These are phyloP conservation scores for Lacerta viridis DNA, from an alignment of 2,797 vertebrate genomes.

Conservation along the genomic window DNA sequence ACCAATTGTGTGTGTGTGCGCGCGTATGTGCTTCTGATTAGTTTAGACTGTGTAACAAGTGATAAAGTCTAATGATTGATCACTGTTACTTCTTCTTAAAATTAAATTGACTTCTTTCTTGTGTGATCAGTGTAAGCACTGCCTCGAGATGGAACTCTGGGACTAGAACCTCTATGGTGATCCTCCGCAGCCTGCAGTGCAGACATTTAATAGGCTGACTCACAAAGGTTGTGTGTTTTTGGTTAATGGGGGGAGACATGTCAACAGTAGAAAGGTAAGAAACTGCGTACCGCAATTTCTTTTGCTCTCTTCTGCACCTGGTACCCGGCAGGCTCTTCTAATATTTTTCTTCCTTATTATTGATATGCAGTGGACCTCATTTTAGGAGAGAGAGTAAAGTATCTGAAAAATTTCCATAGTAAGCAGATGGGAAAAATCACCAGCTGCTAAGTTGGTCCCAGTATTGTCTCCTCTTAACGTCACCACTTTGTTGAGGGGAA, in stretches of 20 bases:
- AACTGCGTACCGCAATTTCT: slow-evolving; percentile 35
- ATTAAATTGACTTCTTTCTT: slow-evolving; percentile 50
- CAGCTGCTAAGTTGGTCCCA: slow-evolving; percentile 14
- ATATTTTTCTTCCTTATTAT: slow-evolving; percentile 10
- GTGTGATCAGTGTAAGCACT: slow-evolving; percentile 46
- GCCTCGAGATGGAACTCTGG: slow-evolving; percentile 18
- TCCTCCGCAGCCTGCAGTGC: slow-evolving; percentile 40
- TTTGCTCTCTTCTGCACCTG: slow-evolving; percentile 47
- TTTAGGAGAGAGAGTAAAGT: not conserved
- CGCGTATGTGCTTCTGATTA: not conserved
- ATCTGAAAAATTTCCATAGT: not conserved
- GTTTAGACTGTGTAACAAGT: slow-evolving; percentile 41
- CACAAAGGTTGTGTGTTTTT: slow-evolving; percentile 42
- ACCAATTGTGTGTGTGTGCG: not conserved
- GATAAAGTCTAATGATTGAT: slow-evolving; percentile 43
- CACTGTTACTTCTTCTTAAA: slow-evolving; percentile 53
- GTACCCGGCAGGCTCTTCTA: slow-evolving; percentile 15
- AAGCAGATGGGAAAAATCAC: slow-evolving; percentile 18
- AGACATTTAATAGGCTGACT: slow-evolving; percentile 44
- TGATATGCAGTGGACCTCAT: not conserved
- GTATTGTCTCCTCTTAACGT: slow-evolving; percentile 21
- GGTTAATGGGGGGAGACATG: slow-evolving; percentile 35
- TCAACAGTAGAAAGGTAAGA: slow-evolving; percentile 49
- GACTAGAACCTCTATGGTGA: slow-evolving; percentile 32
- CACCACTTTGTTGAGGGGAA: not conserved